phyloP scores from a whole-genome alignment of 2,797 vertebrate genomes.

The Schizothorax lantsangensis region DNA sequence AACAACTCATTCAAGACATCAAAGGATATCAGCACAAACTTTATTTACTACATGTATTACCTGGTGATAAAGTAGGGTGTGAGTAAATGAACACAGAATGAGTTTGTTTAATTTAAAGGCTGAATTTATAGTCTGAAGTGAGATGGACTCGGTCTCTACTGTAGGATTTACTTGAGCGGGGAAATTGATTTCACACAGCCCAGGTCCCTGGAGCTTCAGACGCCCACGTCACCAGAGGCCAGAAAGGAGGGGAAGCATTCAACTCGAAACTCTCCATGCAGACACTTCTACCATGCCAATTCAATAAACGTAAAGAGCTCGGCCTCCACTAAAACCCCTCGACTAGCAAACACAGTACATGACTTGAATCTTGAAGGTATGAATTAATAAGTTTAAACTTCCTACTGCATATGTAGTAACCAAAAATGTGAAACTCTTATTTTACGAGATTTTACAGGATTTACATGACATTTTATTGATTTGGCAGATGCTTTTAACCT shows the following conservation, averaged over 20 bases:
- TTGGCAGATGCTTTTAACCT: not conserved
- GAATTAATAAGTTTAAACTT: not conserved
- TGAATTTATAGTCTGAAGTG: not conserved
- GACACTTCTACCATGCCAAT: not conserved
- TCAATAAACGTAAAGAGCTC: not conserved
- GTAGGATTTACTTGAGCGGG: conserved; percentile 36
- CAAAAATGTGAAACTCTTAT: not conserved
- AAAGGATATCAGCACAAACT: not conserved
- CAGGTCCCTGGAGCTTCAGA: not conserved
- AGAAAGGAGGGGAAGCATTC: conserved; percentile 15
- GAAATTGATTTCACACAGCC: conserved; percentile 43
- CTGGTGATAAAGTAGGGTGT: not conserved
- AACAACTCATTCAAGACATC: not conserved
- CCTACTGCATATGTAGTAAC: not conserved
- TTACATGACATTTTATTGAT: not conserved
- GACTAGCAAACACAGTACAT: not conserved
- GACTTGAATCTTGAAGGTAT: not conserved
- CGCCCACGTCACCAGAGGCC: conserved; percentile 11
- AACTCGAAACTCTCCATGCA: not conserved
- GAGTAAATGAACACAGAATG: conserved; percentile 15
- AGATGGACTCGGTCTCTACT: not conserved
- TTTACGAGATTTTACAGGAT: not conserved
- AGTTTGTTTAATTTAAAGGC: conserved; percentile 21
- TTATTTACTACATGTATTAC: not conserved
- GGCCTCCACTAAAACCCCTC: not conserved